Base-by-base conservation (phyloP, 1,140 invertebrate genomes). In the Microplitis mediator region DNA sequence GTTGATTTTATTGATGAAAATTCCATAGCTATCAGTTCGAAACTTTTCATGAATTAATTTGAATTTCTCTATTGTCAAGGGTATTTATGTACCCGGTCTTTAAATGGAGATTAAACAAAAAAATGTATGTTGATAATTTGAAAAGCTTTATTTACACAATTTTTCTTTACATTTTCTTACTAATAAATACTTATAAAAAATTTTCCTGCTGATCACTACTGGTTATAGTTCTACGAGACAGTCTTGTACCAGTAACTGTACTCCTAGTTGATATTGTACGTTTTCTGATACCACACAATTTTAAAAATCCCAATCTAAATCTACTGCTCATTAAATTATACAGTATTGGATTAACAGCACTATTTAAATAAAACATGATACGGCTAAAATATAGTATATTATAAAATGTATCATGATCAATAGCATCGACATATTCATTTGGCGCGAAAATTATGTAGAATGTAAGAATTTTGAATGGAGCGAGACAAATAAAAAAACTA, bases 291-390 rank as follows among this genome's bases (percentile, higher is more conserved):
- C 89, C 88, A 76, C 92, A 93, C 0, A 94, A 84, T 75, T 88
- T 85, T 16, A 91, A 83, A 77, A 95, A 95, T 3, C 93, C 94
- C 23, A 90, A 89, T 2, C 94, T 89, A 81, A 96, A 96, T 84
- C 95, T 95, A 13, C 92, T 94, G 31, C 93, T 94, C 92, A 94
- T 94, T n/a, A 94, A 84, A 82, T 94, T 94, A 79, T 95, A 95
- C 1, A 95, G 82, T 71, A 95, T 92, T 0, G 94, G 94, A 86
- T 96, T 95, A 52, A 95, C 87, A 5, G 93, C 93, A 0, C 93
- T 95, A 81, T 97, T 95, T 65, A 95, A 87, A 81, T 96, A 96
- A 51, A 93, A 85, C 92, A 97, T 93, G n/a, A 95, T 91, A 74
- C 95, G 89, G 69, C 92, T 93, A 79, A 95, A 94, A 79, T 94